phyloP scores from a whole-genome alignment of 37 sponge, comb jelly and placozoan species.

The Geodia barretti region DNA sequence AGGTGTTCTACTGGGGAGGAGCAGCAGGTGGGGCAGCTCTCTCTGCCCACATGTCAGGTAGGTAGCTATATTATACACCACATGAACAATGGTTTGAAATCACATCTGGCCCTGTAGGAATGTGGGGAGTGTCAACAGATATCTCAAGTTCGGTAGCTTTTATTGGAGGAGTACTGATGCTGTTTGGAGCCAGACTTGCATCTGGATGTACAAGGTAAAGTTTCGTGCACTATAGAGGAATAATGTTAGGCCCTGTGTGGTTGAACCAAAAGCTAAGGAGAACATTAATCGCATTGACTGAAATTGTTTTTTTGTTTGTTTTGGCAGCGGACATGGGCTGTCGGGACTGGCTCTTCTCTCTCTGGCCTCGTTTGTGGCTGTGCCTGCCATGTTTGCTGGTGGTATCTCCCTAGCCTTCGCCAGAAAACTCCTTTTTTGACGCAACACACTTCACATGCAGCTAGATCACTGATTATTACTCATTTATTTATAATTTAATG shows the following conservation, averaged over 20 bases:
- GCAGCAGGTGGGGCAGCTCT: conserved; percentile 33
- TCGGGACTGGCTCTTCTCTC: conserved; percentile 61
- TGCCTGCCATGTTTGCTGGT: conserved; percentile 72
- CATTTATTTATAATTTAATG: no score
- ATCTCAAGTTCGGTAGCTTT: conserved; percentile 14
- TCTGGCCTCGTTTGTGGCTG: conserved; percentile 27
- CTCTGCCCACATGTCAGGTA: conserved; percentile 51
- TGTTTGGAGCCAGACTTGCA: conserved; percentile 70
- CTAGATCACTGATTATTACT: no score
- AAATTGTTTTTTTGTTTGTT: no score
- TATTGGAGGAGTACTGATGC: conserved; percentile 55
- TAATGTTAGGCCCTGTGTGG: no score
- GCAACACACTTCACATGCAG: no score
- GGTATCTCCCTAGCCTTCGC: conserved; percentile 32
- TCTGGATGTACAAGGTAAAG: conserved; percentile 76
- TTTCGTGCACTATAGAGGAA: no score
- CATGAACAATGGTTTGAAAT: no score
- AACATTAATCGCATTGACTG: no score
- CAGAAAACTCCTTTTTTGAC: background rate
- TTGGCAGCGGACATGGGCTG: conserved; percentile 59
- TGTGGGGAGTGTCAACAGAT: conserved; percentile 17
- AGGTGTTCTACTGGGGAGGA: conserved; percentile 56
- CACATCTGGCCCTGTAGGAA: background rate
- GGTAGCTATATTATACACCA: no score
- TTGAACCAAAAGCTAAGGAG: no score